Base-by-base conservation (phyloP, 2,888 invertebrate species). In the Tinea pellionella region DNA sequence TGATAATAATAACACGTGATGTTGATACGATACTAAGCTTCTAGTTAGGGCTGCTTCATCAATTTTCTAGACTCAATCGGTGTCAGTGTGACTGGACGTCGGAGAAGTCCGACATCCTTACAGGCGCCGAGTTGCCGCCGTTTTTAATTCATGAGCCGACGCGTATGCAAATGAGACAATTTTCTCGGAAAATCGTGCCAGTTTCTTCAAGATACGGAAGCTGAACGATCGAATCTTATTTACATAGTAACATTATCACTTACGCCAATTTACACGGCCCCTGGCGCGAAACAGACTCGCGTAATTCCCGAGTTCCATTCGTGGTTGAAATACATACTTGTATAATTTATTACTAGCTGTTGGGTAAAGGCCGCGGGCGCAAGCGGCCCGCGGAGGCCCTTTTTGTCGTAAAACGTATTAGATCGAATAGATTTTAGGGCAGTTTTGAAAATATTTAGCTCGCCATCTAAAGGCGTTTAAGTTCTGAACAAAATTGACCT, bases 111-210 rank as follows among this genome's bases (percentile, higher is more conserved):
- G 12, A 57, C 32, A 57, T 57, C 53, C 53, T 53, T 24, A 24
- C 47, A 47, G 60, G 61, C 60, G 32, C 51, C 59, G 58, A 51
- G 18, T 56, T 32, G 16, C 59, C 62, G 67, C 67, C 4, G 55
- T 69, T 72, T 68, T 68, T 67, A 61, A 63, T 57, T 65, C 65
- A 65, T 30, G 57, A 62, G 61, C 62, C 69, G 68, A 67, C 68
- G 68, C 68, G 47, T 65, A 77, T 75, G 77, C 68, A 78, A 79
- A 75, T 74, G 68, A 73, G 70, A 72, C 67, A 73, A 77, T 80
- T 74, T 78, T 74, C 74, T 72, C 63, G 66, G 74, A 73, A 76
- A 80, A 74, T 69, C 68, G 67, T 78, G 78, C 71, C 77, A 74
- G 69, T 77, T 77, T 77, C 75, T 73, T 71, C 66, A 63, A 70